These are phyloP conservation scores for Sturnira hondurensis DNA, from an alignment of 2,113 vertebrate genomes.

Conservation along the genomic window DNA sequence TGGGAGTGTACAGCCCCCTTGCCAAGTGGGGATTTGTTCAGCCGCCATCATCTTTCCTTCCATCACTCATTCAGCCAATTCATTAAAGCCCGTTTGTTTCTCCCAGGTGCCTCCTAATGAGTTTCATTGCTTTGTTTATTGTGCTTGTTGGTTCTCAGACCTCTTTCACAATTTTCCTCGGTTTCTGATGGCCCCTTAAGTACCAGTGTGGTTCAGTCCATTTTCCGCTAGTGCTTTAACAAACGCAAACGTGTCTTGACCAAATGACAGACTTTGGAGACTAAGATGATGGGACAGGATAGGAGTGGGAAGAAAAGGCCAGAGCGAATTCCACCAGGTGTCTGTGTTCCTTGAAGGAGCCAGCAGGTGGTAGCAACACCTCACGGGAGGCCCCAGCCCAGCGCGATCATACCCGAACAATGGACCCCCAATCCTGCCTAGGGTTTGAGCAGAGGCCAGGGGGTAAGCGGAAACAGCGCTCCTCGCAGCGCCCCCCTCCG, in stretches of 20 bases:
- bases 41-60: not conserved
- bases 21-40: not conserved
- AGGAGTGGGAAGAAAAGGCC: too few species aligned
- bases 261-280: not conserved
- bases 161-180: slow-evolving; percentile 27
- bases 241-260: not conserved
- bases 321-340: not conserved
- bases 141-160: not conserved
- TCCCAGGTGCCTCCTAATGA: not conserved
- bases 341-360: slow-evolving; percentile 30
- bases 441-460: not conserved
- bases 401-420: slow-evolving; percentile 19
- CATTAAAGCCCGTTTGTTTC: not conserved
- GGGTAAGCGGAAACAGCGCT: not conserved
- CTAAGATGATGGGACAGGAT: not conserved
- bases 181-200: not conserved
- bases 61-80: not conserved
- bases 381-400: not conserved
- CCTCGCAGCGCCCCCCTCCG: not conserved
- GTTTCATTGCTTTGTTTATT: slow-evolving; percentile 25
- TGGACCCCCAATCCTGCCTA: slow-evolving; percentile 6
- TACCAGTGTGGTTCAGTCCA: not conserved
- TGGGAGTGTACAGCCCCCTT: not conserved
- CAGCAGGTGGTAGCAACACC: slow-evolving; percentile 70
- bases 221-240: not conserved